phyloP scores from a whole-genome alignment of 2,888 invertebrate species.

The Polydesmus complanatus region DNA sequence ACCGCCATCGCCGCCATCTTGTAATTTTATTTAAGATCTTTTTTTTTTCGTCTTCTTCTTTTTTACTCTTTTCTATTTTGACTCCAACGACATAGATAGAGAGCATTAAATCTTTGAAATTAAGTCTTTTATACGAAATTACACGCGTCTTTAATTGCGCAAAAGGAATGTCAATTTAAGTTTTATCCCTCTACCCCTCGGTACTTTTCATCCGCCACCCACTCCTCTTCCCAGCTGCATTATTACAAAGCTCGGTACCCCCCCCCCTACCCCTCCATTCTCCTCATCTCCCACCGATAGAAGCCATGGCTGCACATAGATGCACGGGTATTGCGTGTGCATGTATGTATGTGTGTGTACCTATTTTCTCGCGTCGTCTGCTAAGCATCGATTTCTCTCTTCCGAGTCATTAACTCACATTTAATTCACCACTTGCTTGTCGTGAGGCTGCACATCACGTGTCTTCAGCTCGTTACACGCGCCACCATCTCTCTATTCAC shows the following conservation, averaged over 20 bases:
- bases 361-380: background rate
- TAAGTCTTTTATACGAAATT: background rate
- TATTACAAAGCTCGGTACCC: too few species aligned
- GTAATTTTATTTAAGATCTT: background rate
- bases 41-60: background rate
- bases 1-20: background rate
- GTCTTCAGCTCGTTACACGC: background rate
- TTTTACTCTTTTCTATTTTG: background rate
- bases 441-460: background rate
- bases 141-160: background rate
- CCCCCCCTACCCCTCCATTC: too few species aligned
- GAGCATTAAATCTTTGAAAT: background rate
- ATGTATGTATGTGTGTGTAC: too few species aligned
- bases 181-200: background rate
- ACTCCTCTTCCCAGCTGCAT: too few species aligned
- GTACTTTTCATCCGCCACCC: too few species aligned
- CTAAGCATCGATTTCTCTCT: background rate
- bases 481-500: background rate
- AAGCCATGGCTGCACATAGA: too few species aligned
- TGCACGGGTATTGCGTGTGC: too few species aligned
- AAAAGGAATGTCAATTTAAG: background rate
- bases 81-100: too few species aligned
- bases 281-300: too few species aligned
- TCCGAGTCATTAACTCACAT: background rate
- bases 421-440: background rate